Evolutionary conservation across 2,888 invertebrate genomes (phyloP).

Genomic region (Agrochola litura): DNA sequence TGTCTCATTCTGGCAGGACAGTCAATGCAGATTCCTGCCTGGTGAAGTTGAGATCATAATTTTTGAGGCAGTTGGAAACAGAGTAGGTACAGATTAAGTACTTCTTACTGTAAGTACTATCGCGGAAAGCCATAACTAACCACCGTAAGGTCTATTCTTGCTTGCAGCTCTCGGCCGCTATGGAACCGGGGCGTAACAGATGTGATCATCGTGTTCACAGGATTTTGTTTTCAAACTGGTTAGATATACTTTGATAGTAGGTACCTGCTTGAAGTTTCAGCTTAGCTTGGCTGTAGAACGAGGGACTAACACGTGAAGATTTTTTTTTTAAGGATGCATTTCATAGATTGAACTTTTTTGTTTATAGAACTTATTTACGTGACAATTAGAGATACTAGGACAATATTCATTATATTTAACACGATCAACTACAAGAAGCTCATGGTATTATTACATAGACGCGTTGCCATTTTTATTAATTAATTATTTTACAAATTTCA

Average conservation of each 20-base stretch:
- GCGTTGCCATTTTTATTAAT: slow-evolving; percentile 74
- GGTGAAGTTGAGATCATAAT: neutral
- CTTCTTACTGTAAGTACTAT: neutral
- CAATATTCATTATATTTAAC: slow-evolving; percentile 61
- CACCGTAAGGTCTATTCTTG: too few species aligned
- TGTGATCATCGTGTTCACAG: too few species aligned
- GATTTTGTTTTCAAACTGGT: too few species aligned
- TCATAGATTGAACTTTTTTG: neutral
- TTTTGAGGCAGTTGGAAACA: neutral
- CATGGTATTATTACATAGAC: slow-evolving; percentile 75
- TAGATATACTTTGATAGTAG: too few species aligned
- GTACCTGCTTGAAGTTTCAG: neutral
- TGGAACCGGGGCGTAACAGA: too few species aligned
- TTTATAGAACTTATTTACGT: slow-evolving; percentile 1
- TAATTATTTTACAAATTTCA: slow-evolving; percentile 76
- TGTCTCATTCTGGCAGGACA: slow-evolving; percentile 32
- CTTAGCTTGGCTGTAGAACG: neutral
- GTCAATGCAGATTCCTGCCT: slow-evolving; percentile 15
- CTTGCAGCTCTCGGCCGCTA: too few species aligned
- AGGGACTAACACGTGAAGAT: slow-evolving; percentile 16
- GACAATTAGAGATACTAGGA: slow-evolving; percentile 21
- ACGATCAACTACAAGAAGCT: slow-evolving; percentile 81
- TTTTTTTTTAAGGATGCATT: slow-evolving; percentile 12
- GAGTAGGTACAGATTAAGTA: neutral
- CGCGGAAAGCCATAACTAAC: too few species aligned